Base-by-base conservation (phyloP, 2,888 invertebrate genomes). In the Brachypalpus laphriformis region DNA sequence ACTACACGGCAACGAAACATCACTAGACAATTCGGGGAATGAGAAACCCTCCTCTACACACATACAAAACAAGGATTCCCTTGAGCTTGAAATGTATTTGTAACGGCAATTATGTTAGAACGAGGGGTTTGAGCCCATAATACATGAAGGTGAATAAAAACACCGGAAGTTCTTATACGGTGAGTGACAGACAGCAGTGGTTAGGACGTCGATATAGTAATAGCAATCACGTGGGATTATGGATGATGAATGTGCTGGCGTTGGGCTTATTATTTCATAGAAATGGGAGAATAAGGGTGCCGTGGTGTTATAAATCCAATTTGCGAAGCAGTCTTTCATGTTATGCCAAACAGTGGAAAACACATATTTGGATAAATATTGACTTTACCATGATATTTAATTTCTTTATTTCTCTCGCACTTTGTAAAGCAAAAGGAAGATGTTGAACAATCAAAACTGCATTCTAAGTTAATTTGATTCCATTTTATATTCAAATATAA, bases 101-200 rank as follows among this genome's bases (percentile, higher is more conserved):
- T 49, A 37, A 40, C 7, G 68, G 68, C 76, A 68, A 68, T 68
- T 57, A 54, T 65, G 8, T 57, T 18, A 8, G 47, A 51, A 56
- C 42, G 28, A 65, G 72, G 66, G 72, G 51, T 28, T 61, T 45
- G 28, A 57, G 18, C 18, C 4, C 11, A 16, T n/a, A 25, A 1
- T 56, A 16, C 20, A 40, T 14, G 65, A 45, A 63, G 74, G 61
- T 81, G 75, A 81, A 63, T 51, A 34, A 54, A 54, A 75, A 45
- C 81, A 70, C 56, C 66, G 81, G 75, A 75, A 81, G 57, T 66
- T 66, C 80, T 54, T 72, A 28, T 57, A 34, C 34, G 9, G 31
- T 40, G 61, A 75, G 16, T 74, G 74, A 75, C 68, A 75, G 45
- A 45, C 56, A 49, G 42, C 54, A 45, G 40, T 65, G 45, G 18